These are phyloP conservation scores for Corythaixoides concolor DNA, from an alignment of 2,113 vertebrate genomes.

Conservation along the genomic window DNA sequence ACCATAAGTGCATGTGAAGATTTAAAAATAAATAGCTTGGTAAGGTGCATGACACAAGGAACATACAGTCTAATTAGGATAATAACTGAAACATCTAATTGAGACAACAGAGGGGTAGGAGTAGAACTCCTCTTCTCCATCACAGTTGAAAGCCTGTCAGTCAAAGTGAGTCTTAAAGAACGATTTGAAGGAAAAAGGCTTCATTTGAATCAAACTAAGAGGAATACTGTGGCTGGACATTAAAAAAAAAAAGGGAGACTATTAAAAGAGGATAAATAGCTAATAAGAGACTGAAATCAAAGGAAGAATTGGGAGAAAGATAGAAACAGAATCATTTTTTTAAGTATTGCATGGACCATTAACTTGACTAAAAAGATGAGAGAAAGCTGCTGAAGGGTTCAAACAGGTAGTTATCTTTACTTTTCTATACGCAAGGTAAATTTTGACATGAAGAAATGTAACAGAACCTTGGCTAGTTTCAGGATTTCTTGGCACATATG, in stretches of 20 bases:
- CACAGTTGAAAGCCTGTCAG: not conserved
- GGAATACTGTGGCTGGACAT: not conserved
- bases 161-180: not conserved
- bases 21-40: not conserved
- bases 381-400: not conserved
- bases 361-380: not conserved
- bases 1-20: not conserved
- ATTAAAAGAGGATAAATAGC: not conserved
- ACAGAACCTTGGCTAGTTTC: not conserved
- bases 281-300: not conserved
- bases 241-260: not conserved
- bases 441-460: not conserved
- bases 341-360: not conserved
- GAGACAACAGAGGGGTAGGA: not conserved
- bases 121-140: not conserved
- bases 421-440: not conserved
- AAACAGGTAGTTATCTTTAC: not conserved
- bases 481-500: not conserved
- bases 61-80: not conserved
- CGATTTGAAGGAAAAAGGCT: not conserved
- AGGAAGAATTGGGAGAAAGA: not conserved
- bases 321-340: not conserved
- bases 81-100: slow-evolving; percentile 8
- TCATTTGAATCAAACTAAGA: not conserved
- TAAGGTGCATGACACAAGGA: not conserved